These are phyloP conservation scores for Idaea straminata DNA, from an alignment of 2,888 invertebrate species.

Conservation along the genomic window DNA sequence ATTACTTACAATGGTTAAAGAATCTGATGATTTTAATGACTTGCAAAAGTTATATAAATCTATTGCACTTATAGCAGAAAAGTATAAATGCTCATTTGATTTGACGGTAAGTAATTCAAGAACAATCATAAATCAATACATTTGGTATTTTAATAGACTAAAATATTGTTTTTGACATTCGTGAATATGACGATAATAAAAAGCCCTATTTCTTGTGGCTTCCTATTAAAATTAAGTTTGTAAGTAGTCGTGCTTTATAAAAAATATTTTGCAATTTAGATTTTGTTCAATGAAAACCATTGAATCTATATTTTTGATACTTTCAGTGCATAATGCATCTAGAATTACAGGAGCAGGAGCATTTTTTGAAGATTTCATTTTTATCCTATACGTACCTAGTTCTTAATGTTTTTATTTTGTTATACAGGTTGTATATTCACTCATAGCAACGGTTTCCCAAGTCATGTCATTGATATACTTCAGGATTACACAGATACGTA, in stretches of 20 bases:
- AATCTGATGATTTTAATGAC: neutral
- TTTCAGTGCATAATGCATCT: too few relatives aligned
- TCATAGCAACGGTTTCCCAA: neutral
- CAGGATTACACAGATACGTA: neutral
- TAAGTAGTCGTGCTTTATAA: too few relatives aligned
- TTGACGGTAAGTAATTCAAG: neutral
- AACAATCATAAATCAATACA: neutral
- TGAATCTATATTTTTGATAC: too few relatives aligned
- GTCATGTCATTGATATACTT: neutral
- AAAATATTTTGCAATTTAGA: too few relatives aligned
- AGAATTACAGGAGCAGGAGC: too few relatives aligned
- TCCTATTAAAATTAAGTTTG: too few relatives aligned
- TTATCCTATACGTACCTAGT: neutral
- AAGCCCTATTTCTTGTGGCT: too few relatives aligned
- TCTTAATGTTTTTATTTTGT: neutral
- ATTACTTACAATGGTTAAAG: neutral
- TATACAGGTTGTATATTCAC: neutral
- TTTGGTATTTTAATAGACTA: too few relatives aligned
- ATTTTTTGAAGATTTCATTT: too few relatives aligned
- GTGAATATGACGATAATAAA: too few relatives aligned
- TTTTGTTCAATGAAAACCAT: too few relatives aligned
- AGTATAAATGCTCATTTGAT: neutral
- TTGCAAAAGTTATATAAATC: neutral
- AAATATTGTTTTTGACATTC: too few relatives aligned
- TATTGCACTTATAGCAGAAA: neutral